Evolutionary conservation across 2,888 invertebrate species (phyloP).

Genomic region (Tachina lurida): DNA sequence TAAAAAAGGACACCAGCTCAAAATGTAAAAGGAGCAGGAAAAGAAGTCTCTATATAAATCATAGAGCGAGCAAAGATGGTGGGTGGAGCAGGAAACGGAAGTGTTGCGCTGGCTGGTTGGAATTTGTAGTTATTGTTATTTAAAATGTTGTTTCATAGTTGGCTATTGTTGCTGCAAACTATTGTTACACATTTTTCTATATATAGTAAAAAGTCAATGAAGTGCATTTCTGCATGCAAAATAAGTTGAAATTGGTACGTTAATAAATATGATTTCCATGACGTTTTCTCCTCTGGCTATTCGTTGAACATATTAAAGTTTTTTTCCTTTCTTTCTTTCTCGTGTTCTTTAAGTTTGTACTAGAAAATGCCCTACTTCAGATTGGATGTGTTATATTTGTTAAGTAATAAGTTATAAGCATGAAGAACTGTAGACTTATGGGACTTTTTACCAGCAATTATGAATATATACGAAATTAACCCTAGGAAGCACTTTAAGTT

Average conservation of each 20-base stretch:
- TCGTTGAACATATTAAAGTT: not conserved
- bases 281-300: conserved; percentile 27
- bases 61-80: not conserved
- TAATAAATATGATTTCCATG: conserved; percentile 66
- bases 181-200: conserved; percentile 8
- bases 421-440: no score
- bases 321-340: not conserved
- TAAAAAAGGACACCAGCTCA: not conserved
- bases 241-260: conserved; percentile 68
- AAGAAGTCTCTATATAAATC: conserved; percentile 11
- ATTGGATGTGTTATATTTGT: no score
- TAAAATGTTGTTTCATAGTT: conserved; percentile 42
- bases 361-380: conserved; percentile 1
- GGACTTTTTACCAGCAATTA: no score
- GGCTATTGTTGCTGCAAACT: conserved; percentile 36
- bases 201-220: conserved; percentile 64
- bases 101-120: conserved; percentile 56
- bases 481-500: no score
- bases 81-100: conserved; percentile 62
- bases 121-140: conserved; percentile 64
- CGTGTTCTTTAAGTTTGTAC: not conserved
- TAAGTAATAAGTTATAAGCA: no score
- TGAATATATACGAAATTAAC: no score
- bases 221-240: conserved; percentile 70
- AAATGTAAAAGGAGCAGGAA: not conserved